Evolutionary conservation across 1,140 invertebrate genomes (phyloP).

Genomic region (Nymphalis io): DNA sequence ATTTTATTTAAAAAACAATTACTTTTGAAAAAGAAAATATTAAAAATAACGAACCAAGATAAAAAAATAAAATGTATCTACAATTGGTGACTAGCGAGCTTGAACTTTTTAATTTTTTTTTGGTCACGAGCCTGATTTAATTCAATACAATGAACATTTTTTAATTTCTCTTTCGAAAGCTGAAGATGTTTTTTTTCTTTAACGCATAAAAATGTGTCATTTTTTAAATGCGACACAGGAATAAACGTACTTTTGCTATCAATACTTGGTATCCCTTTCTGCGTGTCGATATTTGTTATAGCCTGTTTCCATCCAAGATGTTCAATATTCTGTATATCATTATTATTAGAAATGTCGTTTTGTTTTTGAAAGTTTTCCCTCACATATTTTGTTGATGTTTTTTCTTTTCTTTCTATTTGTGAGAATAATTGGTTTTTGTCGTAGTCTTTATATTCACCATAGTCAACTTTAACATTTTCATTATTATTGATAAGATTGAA

Average conservation of each 20-base stretch:
- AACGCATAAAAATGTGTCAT: slow-evolving; percentile 28
- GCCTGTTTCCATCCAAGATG: slow-evolving; percentile 50
- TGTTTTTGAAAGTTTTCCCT: slow-evolving; percentile 50
- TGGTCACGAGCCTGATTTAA: slow-evolving; percentile 46
- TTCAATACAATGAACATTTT: slow-evolving; percentile 46
- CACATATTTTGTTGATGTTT: slow-evolving; percentile 46
- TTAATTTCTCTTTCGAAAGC: slow-evolving; percentile 43
- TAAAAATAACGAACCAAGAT: too few relatives aligned
- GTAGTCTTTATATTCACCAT: slow-evolving; percentile 31
- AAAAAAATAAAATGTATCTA: slow-evolving; percentile 9
- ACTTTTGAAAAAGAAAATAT: neutral
- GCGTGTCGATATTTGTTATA: slow-evolving; percentile 46
- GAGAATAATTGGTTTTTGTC: slow-evolving; percentile 28
- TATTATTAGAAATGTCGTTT: slow-evolving; percentile 40
- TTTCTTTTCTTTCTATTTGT: slow-evolving; percentile 34
- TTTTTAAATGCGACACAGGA: slow-evolving; percentile 13
- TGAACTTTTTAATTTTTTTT: slow-evolving; percentile 67
- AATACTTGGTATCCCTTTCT: slow-evolving; percentile 39
- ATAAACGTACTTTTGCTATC: slow-evolving; percentile 25
- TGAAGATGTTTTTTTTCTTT: neutral
- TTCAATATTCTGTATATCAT: slow-evolving; percentile 41
- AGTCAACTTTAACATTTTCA: slow-evolving; percentile 28
- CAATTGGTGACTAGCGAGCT: slow-evolving; percentile 61
- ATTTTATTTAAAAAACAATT: neutral
- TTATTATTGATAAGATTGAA: slow-evolving; percentile 11